Percentiles rank a stretch among this genome's conserved stretches.
phyloP scores from a whole-genome alignment of 2,888 invertebrate species.

The Nowickia ferox region DNA sequence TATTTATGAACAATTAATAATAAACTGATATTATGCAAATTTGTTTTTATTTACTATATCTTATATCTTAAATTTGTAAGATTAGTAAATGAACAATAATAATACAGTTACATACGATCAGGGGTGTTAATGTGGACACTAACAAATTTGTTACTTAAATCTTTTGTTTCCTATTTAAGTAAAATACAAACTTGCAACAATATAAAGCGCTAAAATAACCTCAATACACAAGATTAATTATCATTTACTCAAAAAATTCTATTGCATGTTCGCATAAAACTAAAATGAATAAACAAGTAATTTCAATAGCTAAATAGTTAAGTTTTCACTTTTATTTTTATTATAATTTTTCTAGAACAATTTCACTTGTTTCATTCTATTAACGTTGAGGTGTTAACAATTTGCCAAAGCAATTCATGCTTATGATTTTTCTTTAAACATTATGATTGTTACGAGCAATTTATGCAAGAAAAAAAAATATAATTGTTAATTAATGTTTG shows the following conservation, averaged over 20 bases:
- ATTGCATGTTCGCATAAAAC: not conserved
- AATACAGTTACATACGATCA: not conserved
- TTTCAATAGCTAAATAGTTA: slow-evolving; percentile 31
- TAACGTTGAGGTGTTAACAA: slow-evolving; percentile 36
- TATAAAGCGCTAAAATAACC: not conserved
- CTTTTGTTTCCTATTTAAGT: slow-evolving; percentile 48
- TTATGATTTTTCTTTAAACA: slow-evolving; percentile 18
- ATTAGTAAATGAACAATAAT: not conserved
- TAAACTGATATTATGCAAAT: slow-evolving; percentile 44
- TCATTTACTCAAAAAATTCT: slow-evolving; percentile 50
- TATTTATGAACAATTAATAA: slow-evolving; percentile 57
- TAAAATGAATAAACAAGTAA: not conserved
- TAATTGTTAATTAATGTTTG: slow-evolving; percentile 63
- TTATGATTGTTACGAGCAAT: slow-evolving; percentile 9
- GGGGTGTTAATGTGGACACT: slow-evolving; percentile 18
- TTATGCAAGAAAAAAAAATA: slow-evolving; percentile 23
- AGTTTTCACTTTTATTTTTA: slow-evolving; percentile 27
- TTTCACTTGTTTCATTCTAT: slow-evolving; percentile 55
- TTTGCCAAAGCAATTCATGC: slow-evolving; percentile 21
- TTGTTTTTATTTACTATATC: slow-evolving; percentile 11
- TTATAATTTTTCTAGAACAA: not conserved
- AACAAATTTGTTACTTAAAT: slow-evolving; percentile 69
- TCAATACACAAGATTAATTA: slow-evolving; percentile 53
- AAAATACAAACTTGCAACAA: not conserved
- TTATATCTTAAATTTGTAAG: not conserved